Conservation (phyloP, 2,113 vertebrate genomes). For the Dicerorhinus sumatrensis region DNA sequence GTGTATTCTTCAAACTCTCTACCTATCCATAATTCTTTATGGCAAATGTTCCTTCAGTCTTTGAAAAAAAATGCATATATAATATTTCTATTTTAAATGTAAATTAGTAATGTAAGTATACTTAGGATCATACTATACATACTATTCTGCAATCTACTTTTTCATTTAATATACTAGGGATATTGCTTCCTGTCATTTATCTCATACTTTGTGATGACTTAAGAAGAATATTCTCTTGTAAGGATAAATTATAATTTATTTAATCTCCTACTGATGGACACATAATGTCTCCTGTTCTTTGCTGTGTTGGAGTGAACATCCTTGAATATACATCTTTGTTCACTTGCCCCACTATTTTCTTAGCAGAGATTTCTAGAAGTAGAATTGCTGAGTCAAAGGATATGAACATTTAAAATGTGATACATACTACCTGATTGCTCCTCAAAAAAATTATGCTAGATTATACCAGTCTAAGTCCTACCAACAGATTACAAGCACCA, state of each 20-base stretch:
- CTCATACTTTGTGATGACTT: neutral
- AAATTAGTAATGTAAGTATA: constrained; percentile 47
- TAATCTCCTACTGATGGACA: neutral
- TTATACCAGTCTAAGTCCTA: neutral
- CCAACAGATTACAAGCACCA: neutral
- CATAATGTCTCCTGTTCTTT: neutral
- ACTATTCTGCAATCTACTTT: neutral
- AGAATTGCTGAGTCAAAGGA: constrained; percentile 12
- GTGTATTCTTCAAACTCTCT: neutral
- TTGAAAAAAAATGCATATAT: constrained; percentile 11
- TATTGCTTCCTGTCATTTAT: constrained; percentile 18
- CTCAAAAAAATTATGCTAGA: constrained; percentile 1
- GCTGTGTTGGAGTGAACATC: neutral
- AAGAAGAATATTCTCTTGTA: neutral
- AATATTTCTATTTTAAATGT: constrained; percentile 54
- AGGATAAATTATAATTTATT: constrained; percentile 22
- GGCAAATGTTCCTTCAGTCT: constrained; percentile 2
- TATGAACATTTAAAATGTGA: constrained; percentile 32
- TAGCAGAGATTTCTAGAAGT: constrained; percentile 33
- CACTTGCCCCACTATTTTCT: neutral
- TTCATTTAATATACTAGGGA: neutral
- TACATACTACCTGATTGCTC: neutral
- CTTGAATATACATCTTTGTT: constrained; percentile 1
- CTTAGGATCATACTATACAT: neutral
- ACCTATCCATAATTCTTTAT: neutral